Evolutionary conservation across 2,113 vertebrate genomes (phyloP), one percentile per base, ranked within the genome.

Genomic region (Scopus umbretta): DNA sequence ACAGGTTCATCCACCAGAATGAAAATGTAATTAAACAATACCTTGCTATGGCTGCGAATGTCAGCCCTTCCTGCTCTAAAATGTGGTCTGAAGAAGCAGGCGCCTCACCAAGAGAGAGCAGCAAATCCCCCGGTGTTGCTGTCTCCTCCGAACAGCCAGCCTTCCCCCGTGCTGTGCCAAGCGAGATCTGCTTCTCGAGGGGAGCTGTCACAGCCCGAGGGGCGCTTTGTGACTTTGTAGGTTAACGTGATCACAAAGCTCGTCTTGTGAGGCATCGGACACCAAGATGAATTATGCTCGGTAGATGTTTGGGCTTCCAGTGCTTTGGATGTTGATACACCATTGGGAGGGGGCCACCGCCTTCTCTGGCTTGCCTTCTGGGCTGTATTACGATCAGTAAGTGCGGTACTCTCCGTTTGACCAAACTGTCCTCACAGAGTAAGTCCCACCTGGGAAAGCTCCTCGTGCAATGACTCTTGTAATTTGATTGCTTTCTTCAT

Each of bases 281-380:
- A 21, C 15, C 10, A 1, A 0, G 6, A 14, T 7, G 19, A 73
- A 16, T 40, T 13, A 0, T 16, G 21, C 9, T 29, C 4, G 5
- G 38, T 6, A 55, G 36, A 13, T 32, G 16, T 30, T 30, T 71
- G 61, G 34, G 49, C 52, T 71, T 32, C 32, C 15, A 11, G 1
- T 3, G 32, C 30, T 49, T 27, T 40, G n/a, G 49, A 7, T 56
- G 58, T 11, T 11, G 49, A 36, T 19, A 16, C 7, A 26, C 7
- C 7, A 0, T 2, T 23, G 29, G 67, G 19, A 88, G 61, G n/a
- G 66, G 55, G 34, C 34, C 70, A 80, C 40, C 27, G 23, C 34
- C 59, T 62, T n/a, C 56, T 58, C 87, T 56, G 67, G 11, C 21
- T 62, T 6, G 10, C 11, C 27, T 47, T 70, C 72, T 27, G n/a